phyloP scores from a whole-genome alignment of 2,888 invertebrate species.

The Acanthosepion esculentum region DNA sequence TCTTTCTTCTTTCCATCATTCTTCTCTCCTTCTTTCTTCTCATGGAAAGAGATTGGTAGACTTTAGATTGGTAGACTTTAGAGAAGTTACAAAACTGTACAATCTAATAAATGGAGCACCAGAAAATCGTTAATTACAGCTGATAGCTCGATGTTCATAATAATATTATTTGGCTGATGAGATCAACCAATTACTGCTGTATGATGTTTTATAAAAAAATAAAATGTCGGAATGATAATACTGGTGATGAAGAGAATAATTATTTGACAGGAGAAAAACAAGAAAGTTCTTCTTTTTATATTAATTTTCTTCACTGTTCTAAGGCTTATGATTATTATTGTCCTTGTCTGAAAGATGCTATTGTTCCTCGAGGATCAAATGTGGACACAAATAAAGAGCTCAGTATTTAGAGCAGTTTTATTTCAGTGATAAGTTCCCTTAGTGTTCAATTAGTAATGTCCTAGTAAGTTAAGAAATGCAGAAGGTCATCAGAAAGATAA shows the following conservation, averaged over 20 bases:
- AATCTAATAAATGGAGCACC: background rate
- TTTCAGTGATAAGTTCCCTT: background rate
- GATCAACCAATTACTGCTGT: background rate
- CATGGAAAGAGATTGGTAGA: background rate
- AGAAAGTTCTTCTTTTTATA: background rate
- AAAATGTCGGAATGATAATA: background rate
- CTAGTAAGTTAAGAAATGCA: background rate
- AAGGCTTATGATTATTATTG: background rate
- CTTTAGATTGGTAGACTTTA: background rate
- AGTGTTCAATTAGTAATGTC: background rate
- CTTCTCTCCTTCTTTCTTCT: background rate
- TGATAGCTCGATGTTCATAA: background rate
- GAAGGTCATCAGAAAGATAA: background rate
- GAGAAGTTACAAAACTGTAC: background rate
- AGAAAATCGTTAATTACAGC: slow-evolving; percentile 33
- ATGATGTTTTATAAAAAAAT: background rate
- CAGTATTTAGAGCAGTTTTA: background rate
- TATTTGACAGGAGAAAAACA: background rate
- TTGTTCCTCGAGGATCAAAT: background rate
- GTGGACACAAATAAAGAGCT: background rate
- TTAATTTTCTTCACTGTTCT: background rate
- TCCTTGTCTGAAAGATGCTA: background rate
- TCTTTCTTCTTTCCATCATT: too few relatives aligned
- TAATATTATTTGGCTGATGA: background rate
- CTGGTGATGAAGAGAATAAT: background rate